Conservation (phyloP, 2,797 vertebrate species). For the Pipistrellus nathusii region DNA sequence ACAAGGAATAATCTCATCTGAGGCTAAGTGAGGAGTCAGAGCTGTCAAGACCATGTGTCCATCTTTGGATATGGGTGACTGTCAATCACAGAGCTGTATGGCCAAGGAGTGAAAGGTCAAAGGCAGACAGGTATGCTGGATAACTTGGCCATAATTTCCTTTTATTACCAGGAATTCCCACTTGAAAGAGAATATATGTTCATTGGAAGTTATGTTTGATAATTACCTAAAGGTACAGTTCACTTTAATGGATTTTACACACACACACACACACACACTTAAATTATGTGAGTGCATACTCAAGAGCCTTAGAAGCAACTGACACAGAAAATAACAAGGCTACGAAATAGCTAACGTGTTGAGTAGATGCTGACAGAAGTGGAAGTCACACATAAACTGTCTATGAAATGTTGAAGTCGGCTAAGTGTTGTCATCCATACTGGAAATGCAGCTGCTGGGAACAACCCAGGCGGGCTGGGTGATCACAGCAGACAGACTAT, state of each 20-base stretch:
- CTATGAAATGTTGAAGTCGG: conserved; percentile 70
- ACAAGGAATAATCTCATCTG: background rate
- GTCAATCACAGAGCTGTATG: background rate
- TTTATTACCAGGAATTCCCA: conserved; percentile 3
- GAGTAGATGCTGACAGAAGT: conserved; percentile 53
- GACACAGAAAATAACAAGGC: conserved; percentile 63
- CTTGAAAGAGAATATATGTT: background rate
- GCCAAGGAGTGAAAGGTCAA: background rate
- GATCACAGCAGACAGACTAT: conserved; percentile 63
- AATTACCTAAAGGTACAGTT: conserved; percentile 3
- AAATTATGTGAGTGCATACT: background rate
- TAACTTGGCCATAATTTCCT: background rate
- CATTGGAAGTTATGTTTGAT: background rate
- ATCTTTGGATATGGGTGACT: background rate
- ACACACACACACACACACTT: background rate
- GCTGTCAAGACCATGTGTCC: background rate
- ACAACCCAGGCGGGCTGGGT: background rate
- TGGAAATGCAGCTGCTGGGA: conserved; percentile 16
- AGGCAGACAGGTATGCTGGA: background rate
- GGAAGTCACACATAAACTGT: conserved; percentile 63
- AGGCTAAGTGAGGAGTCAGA: background rate
- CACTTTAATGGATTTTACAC: background rate
- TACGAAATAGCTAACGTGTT: conserved; percentile 54
- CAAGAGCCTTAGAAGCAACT: conserved; percentile 61
- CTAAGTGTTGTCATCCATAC: conserved; percentile 67